A percentile compares a stretch with the other conserved stretches of the same genome.
Conservation (phyloP, 2,888 invertebrate genomes). For the Hypercompe scribonia region DNA sequence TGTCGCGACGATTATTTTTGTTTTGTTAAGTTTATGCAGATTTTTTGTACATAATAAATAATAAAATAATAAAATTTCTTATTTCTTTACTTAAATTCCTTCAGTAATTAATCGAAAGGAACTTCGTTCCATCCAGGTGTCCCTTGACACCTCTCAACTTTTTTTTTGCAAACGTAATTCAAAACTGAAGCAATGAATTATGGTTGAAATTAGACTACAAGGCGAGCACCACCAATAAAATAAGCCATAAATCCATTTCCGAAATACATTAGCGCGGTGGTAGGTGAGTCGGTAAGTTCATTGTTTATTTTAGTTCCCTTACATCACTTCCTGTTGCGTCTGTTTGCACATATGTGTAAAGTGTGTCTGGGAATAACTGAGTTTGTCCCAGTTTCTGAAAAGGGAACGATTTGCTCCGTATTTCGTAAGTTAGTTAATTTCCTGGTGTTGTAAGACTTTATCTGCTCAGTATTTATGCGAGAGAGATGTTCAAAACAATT, state of each 20-base stretch:
- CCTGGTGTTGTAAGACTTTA: too few species aligned
- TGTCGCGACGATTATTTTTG: too few species aligned
- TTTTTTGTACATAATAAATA: too few species aligned
- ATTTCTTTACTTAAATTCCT: too few species aligned
- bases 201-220: neutral
- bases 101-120: too few species aligned
- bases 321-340: neutral
- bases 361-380: neutral
- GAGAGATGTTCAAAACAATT: too few species aligned
- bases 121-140: too few species aligned
- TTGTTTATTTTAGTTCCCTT: slow-evolving; percentile 7
- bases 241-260: neutral
- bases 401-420: neutral
- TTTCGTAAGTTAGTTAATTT: neutral
- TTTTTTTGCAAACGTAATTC: neutral
- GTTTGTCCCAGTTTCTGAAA: neutral
- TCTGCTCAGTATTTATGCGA: too few species aligned
- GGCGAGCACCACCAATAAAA: neutral
- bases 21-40: too few species aligned
- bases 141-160: too few species aligned
- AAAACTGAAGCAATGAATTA: neutral
- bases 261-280: neutral
- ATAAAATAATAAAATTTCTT: too few species aligned
- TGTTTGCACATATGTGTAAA: slow-evolving; percentile 8
- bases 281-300: neutral